These are phyloP conservation scores for Tetraodon nigroviridis DNA, from an alignment of 2,113 vertebrate species.

Conservation along the genomic window DNA sequence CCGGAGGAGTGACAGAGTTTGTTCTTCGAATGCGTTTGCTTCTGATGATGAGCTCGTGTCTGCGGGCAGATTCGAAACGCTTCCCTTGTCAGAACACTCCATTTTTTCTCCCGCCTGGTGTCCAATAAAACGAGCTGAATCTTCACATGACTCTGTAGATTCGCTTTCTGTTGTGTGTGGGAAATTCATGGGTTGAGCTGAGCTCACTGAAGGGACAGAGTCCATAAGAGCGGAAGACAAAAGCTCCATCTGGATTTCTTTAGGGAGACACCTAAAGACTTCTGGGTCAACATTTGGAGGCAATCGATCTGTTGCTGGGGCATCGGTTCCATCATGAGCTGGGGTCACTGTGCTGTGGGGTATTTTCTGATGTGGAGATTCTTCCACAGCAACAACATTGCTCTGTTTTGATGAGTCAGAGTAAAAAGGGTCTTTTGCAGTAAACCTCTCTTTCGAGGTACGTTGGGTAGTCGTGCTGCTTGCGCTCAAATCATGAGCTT, in stretches of 20 bases:
- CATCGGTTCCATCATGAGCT: neutral
- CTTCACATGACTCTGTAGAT: neutral
- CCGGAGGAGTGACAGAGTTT: neutral
- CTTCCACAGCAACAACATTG: slow-evolving; percentile 12
- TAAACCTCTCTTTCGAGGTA: neutral
- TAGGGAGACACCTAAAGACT: slow-evolving; percentile 81
- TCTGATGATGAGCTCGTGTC: neutral
- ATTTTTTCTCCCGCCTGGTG: slow-evolving; percentile 1
- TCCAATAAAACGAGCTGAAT: neutral
- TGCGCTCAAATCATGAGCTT: slow-evolving; percentile 13
- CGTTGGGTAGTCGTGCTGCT: slow-evolving; percentile 1
- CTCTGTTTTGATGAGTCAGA: slow-evolving; percentile 24
- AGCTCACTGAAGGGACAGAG: neutral
- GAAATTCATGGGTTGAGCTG: neutral
- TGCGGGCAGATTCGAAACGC: neutral
- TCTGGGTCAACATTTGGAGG: slow-evolving; percentile 75
- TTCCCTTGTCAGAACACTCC: neutral
- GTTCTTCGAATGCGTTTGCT: slow-evolving; percentile 7
- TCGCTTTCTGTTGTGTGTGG: neutral
- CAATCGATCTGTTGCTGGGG: slow-evolving; percentile 20
- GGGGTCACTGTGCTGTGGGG: slow-evolving; percentile 5
- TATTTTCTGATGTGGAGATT: neutral
- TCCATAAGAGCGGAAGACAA: slow-evolving; percentile 51
- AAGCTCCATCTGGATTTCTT: slow-evolving; percentile 81
- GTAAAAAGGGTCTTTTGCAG: slow-evolving; percentile 7